Evolutionary conservation across 1,140 invertebrate genomes (phyloP).

Genomic region (Drosophila pachea): DNA sequence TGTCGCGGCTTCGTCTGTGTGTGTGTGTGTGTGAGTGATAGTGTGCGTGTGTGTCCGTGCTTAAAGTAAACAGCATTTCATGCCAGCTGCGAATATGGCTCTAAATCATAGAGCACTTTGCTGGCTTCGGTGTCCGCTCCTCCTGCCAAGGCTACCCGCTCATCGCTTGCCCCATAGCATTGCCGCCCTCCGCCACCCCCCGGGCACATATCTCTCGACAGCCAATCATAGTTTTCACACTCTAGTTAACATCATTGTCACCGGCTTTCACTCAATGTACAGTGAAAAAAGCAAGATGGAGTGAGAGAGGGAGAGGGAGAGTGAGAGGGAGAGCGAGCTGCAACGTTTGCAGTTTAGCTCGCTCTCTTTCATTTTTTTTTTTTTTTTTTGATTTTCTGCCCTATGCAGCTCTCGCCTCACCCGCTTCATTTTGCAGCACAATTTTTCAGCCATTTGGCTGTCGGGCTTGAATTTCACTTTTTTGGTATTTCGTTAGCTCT

Average conservation of each 20-base stretch:
- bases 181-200: not conserved
- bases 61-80: slow-evolving; percentile 17
- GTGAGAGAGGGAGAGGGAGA: slow-evolving; percentile 7
- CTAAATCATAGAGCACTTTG: slow-evolving; percentile 48
- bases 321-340: slow-evolving; percentile 21
- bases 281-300: slow-evolving; percentile 31
- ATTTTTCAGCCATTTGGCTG: slow-evolving; percentile 56
- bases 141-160: slow-evolving; percentile 8
- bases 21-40: not conserved
- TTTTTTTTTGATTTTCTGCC: not conserved
- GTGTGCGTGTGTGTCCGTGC: not conserved
- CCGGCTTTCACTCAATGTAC: slow-evolving; percentile 60
- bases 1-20: not conserved
- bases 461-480: slow-evolving; percentile 23
- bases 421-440: slow-evolving; percentile 44
- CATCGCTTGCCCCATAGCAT: not conserved
- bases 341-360: slow-evolving; percentile 67
- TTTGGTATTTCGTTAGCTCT: slow-evolving; percentile 41
- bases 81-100: slow-evolving; percentile 22
- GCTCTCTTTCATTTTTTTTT: slow-evolving; percentile 7
- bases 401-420: not conserved
- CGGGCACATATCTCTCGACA: slow-evolving; percentile 45
- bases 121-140: slow-evolving; percentile 15
- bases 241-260: slow-evolving; percentile 77
- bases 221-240: slow-evolving; percentile 77